phyloP scores from a whole-genome alignment of 2,797 vertebrate species.

The Pagetopsis macropterus region DNA sequence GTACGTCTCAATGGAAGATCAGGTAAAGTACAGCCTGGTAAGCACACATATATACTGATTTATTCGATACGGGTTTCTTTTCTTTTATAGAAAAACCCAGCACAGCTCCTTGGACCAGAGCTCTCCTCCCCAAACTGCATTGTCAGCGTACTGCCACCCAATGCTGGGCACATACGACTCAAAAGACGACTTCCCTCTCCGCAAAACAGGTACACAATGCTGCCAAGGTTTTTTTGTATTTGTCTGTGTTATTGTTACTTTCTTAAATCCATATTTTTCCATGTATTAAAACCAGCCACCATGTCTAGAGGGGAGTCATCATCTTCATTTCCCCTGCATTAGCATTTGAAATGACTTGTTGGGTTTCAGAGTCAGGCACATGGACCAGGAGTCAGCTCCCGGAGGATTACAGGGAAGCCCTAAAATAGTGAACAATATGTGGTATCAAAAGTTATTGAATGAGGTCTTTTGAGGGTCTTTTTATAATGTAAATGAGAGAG shows the following conservation, averaged over 20 bases:
- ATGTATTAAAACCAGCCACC: constrained; percentile 5
- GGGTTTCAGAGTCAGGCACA: constrained; percentile 27
- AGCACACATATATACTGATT: not conserved
- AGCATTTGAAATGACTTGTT: constrained; percentile 28
- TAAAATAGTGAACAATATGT: constrained; percentile 27
- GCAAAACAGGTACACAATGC: constrained; percentile 91
- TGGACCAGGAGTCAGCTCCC: constrained; percentile 18
- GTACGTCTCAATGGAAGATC: constrained; percentile 7
- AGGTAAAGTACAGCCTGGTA: constrained; percentile 1
- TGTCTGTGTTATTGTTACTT: not conserved
- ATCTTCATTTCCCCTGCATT: constrained; percentile 35
- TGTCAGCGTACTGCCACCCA: constrained; percentile 93
- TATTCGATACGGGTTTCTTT: not conserved
- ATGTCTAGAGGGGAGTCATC: constrained; percentile 9
- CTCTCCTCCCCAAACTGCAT: constrained; percentile 93
- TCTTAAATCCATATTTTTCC: constrained; percentile 8
- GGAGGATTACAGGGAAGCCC: constrained; percentile 26
- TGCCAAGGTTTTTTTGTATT: not conserved
- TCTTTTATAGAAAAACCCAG: constrained; percentile 91
- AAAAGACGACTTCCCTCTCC: constrained; percentile 97
- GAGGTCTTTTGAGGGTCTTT: constrained; percentile 2
- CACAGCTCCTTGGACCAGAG: constrained; percentile 99
- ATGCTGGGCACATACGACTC: constrained; percentile 95
- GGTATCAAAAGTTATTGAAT: constrained; percentile 20
- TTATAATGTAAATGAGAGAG: constrained; percentile 33